Evolutionary conservation across 1,140 invertebrate genomes (phyloP).

Genomic region (Rhynchophorus ferrugineus): DNA sequence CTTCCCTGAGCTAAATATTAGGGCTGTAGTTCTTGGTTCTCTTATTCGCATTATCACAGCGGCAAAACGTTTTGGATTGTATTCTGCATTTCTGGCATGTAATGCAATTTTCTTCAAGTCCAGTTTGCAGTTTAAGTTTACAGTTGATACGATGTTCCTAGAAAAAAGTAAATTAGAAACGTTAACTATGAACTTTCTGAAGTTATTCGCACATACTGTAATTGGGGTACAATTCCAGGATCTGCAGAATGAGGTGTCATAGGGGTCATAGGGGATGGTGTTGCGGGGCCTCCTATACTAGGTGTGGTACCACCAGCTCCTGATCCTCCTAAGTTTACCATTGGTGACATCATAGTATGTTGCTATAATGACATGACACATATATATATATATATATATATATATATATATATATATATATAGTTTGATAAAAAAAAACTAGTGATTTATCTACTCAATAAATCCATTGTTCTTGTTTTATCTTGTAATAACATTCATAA

Average conservation of each 20-base stretch:
- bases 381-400: too few species aligned
- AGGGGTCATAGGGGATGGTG: conserved; percentile 80
- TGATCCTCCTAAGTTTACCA: conserved; percentile 57
- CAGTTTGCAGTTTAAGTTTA: conserved; percentile 92
- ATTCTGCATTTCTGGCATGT: conserved; percentile 98
- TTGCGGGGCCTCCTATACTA: conserved; percentile 61
- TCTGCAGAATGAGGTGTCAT: conserved; percentile 92
- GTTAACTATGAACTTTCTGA: not conserved
- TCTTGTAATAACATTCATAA: too few species aligned
- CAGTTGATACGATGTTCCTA: conserved; percentile 97
- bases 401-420: too few species aligned
- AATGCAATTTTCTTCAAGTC: conserved; percentile 97
- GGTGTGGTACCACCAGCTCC: conserved; percentile 45
- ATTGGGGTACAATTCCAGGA: conserved; percentile 85
- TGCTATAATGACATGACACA: conserved; percentile 48
- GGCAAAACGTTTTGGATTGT: conserved; percentile 99
- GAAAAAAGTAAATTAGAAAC: conserved; percentile 36
- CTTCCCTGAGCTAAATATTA: conserved; percentile 99
- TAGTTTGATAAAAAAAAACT: too few species aligned
- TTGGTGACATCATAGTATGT: conserved; percentile 67
- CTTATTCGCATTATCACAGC: conserved; percentile 99
- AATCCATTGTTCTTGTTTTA: too few species aligned
- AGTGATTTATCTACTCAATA: too few species aligned
- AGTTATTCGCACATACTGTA: conserved; percentile 67
- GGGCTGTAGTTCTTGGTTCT: conserved; percentile 94